phyloP scores from a whole-genome alignment of 2,797 vertebrate genomes.

The Zalophus californianus region DNA sequence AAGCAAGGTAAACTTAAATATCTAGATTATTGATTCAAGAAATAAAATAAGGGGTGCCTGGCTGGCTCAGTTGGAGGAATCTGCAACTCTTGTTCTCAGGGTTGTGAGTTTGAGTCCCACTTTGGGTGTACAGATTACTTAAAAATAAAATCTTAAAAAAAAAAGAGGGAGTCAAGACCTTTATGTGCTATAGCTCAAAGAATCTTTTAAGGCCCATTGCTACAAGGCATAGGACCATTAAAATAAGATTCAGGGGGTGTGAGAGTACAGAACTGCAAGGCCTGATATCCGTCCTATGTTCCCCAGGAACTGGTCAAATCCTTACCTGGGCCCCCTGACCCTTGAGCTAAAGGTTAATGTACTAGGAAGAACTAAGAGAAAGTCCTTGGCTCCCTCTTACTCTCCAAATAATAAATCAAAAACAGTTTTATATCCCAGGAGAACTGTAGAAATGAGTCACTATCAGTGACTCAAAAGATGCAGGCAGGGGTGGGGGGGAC shows the following conservation, averaged over 20 bases:
- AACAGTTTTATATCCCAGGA: background rate
- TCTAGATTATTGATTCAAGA: background rate
- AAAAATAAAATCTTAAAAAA: too few species aligned
- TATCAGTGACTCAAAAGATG: background rate
- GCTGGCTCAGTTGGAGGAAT: too few species aligned
- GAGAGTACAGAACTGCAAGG: background rate
- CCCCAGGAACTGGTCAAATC: background rate
- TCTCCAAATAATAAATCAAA: background rate
- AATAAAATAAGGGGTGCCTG: background rate
- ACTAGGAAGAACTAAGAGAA: background rate
- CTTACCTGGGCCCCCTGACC: background rate
- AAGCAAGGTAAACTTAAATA: background rate
- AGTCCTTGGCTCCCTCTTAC: background rate
- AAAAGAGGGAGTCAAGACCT: background rate
- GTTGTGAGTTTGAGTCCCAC: too few species aligned
- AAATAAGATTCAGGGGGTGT: background rate
- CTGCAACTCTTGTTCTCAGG: too few species aligned
- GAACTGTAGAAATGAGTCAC: background rate
- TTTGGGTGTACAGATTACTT: too few species aligned
- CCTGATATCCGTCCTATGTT: background rate
- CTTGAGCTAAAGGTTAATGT: background rate
- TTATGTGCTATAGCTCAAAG: background rate
- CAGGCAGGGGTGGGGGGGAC: too few species aligned
- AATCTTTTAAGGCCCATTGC: background rate
- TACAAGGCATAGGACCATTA: background rate